phyloP scores from a whole-genome alignment of 2,888 invertebrate genomes.

The Peribatodes rhomboidaria region DNA sequence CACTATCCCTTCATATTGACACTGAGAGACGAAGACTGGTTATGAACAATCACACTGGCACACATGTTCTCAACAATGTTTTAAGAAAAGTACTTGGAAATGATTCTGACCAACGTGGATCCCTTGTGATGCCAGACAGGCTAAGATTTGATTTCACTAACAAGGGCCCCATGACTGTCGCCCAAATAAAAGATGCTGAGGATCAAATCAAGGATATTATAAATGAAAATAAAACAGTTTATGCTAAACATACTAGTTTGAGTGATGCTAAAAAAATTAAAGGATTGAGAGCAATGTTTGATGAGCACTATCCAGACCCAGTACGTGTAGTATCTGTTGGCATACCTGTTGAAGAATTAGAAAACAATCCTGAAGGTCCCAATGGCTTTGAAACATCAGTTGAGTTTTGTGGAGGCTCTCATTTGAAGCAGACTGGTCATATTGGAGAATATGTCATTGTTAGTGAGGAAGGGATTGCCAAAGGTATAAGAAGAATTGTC shows the following conservation, averaged over 20 bases:
- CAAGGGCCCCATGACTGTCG: constrained; percentile 95
- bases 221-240: constrained; percentile 91
- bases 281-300: constrained; percentile 98
- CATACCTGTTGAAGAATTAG: constrained; percentile 95
- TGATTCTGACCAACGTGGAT: constrained; percentile 98
- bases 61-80: constrained; percentile 98
- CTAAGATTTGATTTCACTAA: constrained; percentile 99
- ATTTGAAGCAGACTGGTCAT: constrained; percentile 96
- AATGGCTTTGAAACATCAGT: constrained; percentile 95
- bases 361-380: constrained; percentile 93
- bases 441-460: constrained; percentile 98
- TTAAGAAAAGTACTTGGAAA: constrained; percentile 95
- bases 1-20: constrained; percentile 93
- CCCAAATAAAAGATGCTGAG: constrained; percentile 96
- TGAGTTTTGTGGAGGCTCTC: constrained; percentile 99
- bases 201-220: constrained; percentile 92
- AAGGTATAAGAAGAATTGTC: constrained; percentile 98
- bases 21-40: constrained; percentile 93
- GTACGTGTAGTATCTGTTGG: constrained; percentile 97
- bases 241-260: constrained; percentile 94
- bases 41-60: constrained; percentile 99
- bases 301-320: constrained; percentile 99
- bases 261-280: constrained; percentile 95
- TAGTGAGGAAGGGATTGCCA: constrained; percentile 99
- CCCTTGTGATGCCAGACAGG: constrained; percentile 98